Evolutionary conservation across 1,140 invertebrate genomes (phyloP), one percentile per base, ranked within the genome.

Genomic region (Sinonovacula constricta): DNA sequence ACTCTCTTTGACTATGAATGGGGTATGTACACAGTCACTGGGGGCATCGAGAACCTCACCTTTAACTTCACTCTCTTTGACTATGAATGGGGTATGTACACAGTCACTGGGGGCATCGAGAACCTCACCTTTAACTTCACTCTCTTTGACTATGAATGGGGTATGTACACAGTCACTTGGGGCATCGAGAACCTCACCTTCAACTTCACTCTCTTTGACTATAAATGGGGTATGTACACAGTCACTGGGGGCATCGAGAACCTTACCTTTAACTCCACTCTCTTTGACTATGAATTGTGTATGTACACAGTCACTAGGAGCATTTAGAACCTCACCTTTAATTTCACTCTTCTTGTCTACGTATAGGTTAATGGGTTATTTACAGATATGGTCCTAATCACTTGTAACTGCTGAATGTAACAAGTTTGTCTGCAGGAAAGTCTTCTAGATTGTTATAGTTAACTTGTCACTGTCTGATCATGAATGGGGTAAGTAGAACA

Each of bases 201-300:
- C 36, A 31, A 54, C 39, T 18, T 68, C 15, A 51, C 24, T 10
- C 30, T 53, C 4, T 22, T 68, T n/a, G 65, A 68, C 54, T 68
- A 68, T 54, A 51, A 68, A 68, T 68, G 65, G 65, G 65, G 65
- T 68, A 53, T 2, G 10, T 51, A 26, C 36, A 26, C 28, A 2
- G 26, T 80, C 22, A 69, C 70, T 39, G 31, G 51, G 15, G 57
- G 70, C 22, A 33, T 80, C 15, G 79, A 80, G 26, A 69, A 74
- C 26, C 31, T 65, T 0, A 59, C 22, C 15, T 56, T 62, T 26
- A 65, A 54, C 15, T 28, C 54, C 18, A 62, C 57, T 2, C 49
- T 80, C 3, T 54, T 80, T 31, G 22, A 75, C 30, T 80, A 75
- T 36, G 36, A 56, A 30, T 80, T 63, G 79, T 65, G 79, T 79